These are phyloP conservation scores for Dolichallabes microphthalmus DNA, from an alignment of 2,113 vertebrate species.

Conservation along the genomic window DNA sequence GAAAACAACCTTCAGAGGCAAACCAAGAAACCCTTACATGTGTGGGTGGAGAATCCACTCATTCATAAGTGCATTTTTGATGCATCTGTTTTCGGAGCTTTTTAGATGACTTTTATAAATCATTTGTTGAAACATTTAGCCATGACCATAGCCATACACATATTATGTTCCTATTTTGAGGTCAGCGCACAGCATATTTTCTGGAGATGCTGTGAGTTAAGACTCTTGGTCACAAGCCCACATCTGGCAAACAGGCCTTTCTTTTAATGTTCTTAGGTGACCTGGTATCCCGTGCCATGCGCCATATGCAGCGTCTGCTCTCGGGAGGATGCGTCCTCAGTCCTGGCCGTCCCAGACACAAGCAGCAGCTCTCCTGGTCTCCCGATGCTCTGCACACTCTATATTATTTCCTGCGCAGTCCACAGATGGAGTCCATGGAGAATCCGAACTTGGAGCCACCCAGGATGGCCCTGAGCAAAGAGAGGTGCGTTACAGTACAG, in stretches of 20 bases:
- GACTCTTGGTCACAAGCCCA: neutral
- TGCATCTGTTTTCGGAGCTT: neutral
- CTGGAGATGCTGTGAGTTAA: neutral
- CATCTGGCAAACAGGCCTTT: neutral
- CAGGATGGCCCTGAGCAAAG: constrained; percentile 80
- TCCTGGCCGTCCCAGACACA: constrained; percentile 30
- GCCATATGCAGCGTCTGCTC: constrained; percentile 85
- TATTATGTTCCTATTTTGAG: neutral
- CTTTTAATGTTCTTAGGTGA: constrained; percentile 75
- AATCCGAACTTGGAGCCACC: constrained; percentile 90
- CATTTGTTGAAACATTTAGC: neutral
- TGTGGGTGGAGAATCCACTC: neutral
- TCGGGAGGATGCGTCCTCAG: constrained; percentile 42
- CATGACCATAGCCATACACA: neutral
- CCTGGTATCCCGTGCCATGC: constrained; percentile 89
- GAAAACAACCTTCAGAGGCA: neutral
- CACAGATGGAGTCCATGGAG: constrained; percentile 91
- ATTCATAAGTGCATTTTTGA: neutral
- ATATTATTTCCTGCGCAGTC: constrained; percentile 91
- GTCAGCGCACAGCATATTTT: neutral
- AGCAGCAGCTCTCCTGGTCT: constrained; percentile 79
- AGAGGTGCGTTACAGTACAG: constrained; percentile 75
- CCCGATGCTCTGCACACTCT: constrained; percentile 86
- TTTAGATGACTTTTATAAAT: neutral
- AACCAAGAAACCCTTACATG: neutral